Conservation (phyloP, 2,797 vertebrate species). For the Bufotes viridis region DNA sequence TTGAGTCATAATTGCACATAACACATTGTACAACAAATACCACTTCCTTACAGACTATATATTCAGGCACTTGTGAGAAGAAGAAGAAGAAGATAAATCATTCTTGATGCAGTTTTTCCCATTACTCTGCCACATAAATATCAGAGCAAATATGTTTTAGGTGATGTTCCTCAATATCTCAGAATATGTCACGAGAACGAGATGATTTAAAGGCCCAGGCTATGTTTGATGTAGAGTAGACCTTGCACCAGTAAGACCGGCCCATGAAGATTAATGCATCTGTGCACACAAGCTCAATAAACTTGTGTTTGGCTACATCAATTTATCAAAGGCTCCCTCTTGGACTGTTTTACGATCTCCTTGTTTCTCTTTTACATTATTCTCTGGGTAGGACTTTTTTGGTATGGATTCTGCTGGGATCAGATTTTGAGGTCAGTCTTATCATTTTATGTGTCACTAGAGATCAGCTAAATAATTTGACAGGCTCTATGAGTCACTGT, state of each 20-base stretch:
- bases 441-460: not conserved
- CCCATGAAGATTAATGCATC: slow-evolving; percentile 23
- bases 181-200: not conserved
- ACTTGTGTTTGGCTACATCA: not conserved
- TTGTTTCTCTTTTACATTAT: not conserved
- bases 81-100: not conserved
- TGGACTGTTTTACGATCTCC: not conserved
- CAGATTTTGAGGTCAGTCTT: not conserved
- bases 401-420: slow-evolving; percentile 1
- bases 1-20: slow-evolving; percentile 7
- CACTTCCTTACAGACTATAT: not conserved
- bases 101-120: not conserved
- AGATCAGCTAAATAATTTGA: not conserved
- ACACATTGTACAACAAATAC: not conserved
- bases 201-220: not conserved
- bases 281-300: slow-evolving; percentile 33
- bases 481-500: not conserved
- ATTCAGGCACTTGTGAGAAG: not conserved
- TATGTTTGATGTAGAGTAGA: slow-evolving; percentile 17
- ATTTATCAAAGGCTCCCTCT: not conserved
- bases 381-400: not conserved
- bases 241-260: not conserved
- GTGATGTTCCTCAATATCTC: slow-evolving; percentile 27
- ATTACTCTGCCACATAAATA: slow-evolving; percentile 14
- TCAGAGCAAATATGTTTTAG: slow-evolving; percentile 27